Base-by-base conservation (phyloP, 2,113 vertebrate genomes). In the Crocuta crocuta region DNA sequence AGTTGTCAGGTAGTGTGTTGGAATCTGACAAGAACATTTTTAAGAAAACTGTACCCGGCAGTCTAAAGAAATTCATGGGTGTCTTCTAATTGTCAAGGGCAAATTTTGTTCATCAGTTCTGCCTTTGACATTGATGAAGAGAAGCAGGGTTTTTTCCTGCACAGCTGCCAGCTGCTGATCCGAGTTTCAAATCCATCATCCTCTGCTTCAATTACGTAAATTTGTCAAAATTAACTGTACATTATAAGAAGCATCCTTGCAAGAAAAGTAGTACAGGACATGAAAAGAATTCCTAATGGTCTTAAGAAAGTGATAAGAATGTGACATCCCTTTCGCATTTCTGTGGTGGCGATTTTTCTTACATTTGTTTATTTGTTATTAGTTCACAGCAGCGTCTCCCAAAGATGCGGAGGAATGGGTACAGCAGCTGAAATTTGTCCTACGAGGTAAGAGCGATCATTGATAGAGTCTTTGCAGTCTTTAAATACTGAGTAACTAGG, bases 391-490 rank as follows among this genome's bases (percentile, higher is more conserved):
- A 96, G 98, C 99, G 97, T 99, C 99, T 88, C 98, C 97, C 94
- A 99, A 99, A 98, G 99, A 99, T 98, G 99, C 99, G 0, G 99
- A 99, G 89, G 99, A 99, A 97, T 99, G 99, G 99, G 99, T 99
- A 94, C 99, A 99, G 98, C 99, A 99, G 98, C 99, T 99, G 94
- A 99, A 99, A 98, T 99, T 99, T 98, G 98, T 99, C 85, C 98
- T 99, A 97, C 99, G 98, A 99, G 99, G 99, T 99, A 98, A 99
- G 98, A 96, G 5, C 76, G 93, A 19, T 83, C 73, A n/a, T 80
- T 91, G 66, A 95, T 92, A 24, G 48, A 61, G 24, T 73, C 86
- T 7, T 61, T 58, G 95, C 93, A 81, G 55, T 80, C 95, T 96
- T 96, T 85, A 68, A 79, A 0, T 97, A 53, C 21, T 91, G 12